Percentiles rank a stretch among this genome's conserved stretches.
Conservation (phyloP, 1,140 invertebrate genomes). For the Lasioglossum albipes region DNA sequence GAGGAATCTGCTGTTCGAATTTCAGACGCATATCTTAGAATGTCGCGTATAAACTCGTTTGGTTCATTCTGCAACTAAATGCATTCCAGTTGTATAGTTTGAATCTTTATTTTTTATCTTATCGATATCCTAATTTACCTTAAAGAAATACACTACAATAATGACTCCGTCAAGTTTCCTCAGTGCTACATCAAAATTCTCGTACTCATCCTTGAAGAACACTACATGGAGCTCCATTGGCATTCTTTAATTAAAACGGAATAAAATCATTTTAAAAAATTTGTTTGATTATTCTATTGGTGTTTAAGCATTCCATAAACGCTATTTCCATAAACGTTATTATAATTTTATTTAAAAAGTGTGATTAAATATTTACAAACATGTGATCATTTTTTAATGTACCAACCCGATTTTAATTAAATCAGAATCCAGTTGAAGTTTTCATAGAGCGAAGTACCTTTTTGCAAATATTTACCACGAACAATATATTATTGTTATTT, state of each 20-base stretch:
- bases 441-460: too few relatives aligned
- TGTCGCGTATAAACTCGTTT: conserved; percentile 78
- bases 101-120: not conserved
- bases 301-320: too few relatives aligned
- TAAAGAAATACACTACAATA: conserved; percentile 82
- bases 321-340: too few relatives aligned
- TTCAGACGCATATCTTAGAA: conserved; percentile 78
- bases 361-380: too few relatives aligned
- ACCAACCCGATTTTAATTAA: too few relatives aligned
- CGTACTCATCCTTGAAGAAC: conserved; percentile 80
- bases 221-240: conserved; percentile 83
- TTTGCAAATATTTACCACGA: too few relatives aligned
- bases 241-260: conserved; percentile 58
- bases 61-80: conserved; percentile 79
- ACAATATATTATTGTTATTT: too few relatives aligned
- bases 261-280: not conserved
- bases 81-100: not conserved
- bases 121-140: conserved; percentile 65
- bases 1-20: conserved; percentile 79
- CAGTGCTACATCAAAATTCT: conserved; percentile 81
- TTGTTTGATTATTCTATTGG: too few relatives aligned
- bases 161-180: conserved; percentile 80
- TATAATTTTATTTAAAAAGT: too few relatives aligned
- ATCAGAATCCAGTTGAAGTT: too few relatives aligned
- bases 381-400: too few relatives aligned